Base-by-base conservation (phyloP, 1,140 invertebrate species). In the Mylabris phalerata region DNA sequence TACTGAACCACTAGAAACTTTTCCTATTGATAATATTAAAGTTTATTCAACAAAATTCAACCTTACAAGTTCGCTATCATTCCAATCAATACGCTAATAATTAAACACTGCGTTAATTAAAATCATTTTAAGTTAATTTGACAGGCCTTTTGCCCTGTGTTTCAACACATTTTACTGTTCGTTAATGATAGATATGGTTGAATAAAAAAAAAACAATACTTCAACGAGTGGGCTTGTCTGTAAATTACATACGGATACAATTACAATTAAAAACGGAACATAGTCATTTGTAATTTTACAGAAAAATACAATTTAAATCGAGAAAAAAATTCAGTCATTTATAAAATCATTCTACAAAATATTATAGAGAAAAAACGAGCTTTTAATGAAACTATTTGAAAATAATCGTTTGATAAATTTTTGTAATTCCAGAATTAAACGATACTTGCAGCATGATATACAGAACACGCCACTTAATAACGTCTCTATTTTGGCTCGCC, bases 161-260 rank as follows among this genome's bases (percentile, higher is more conserved):
- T 19, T 19, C 19, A 19, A 32, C 32, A 5, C 32, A 32, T 5
- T 42, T 46, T 24, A 42, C 19, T 54, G 11, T 38, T 52, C 27
- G 40, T 54, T 45, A 54, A 46, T 46, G 51, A 54, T 38, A 27
- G 46, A 46, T 32, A 32, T 32, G 24, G n/a, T 45, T 41, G 42
- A 54, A 43, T 27, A 11, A 50, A 19, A 19, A 46, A 52, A 54
- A 54, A 43, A 43, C 44, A 43, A 45, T 13, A 19, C 19, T 13
- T 10, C 45, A 54, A 54, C 51, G 51, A 54, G 42, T 11, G 38
- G 24, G 43, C 42, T 46, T 45, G 19, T 19, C 19, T 19, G 43
- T 54, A 32, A 46, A 54, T 32, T 54, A 45, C 26, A 54, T 27
- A 10, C 51, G 51, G 40, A 42, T 52, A 52, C 10, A 52, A 52